Conservation (phyloP, 1,140 invertebrate species). For the Muscidifurax raptorellus region DNA sequence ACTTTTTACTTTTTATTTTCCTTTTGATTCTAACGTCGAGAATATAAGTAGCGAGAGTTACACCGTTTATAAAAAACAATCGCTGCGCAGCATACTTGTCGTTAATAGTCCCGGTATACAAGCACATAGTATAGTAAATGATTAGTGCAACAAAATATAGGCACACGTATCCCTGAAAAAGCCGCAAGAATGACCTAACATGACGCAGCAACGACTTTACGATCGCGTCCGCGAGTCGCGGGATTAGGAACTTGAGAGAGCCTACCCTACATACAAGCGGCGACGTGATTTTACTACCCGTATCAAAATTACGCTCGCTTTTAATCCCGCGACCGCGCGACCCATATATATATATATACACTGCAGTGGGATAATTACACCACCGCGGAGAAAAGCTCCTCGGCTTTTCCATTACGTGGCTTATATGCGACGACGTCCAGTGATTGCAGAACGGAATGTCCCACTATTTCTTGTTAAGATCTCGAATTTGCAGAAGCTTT, state of each 20-base stretch:
- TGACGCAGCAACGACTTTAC: too few species aligned
- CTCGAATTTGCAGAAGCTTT: neutral
- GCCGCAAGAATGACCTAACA: too few species aligned
- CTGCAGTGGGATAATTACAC: conserved; percentile 1
- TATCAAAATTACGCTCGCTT: conserved; percentile 46
- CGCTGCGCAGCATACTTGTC: too few species aligned
- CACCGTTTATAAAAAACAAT: neutral
- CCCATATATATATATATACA: neutral
- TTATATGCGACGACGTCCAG: too few species aligned
- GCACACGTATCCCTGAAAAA: too few species aligned
- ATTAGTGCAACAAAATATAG: too few species aligned
- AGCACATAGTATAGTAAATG: too few species aligned
- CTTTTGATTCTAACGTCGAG: too few species aligned
- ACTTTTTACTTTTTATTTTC: neutral
- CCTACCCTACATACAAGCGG: conserved; percentile 3
- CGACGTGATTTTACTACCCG: conserved; percentile 43
- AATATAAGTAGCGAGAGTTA: too few species aligned
- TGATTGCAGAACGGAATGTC: too few species aligned
- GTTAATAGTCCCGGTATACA: too few species aligned
- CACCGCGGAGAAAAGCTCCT: conserved; percentile 1
- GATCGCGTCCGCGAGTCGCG: conserved; percentile 1
- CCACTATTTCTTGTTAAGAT: neutral
- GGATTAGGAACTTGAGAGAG: conserved; percentile 12
- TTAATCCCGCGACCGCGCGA: conserved; percentile 28
- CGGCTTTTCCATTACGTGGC: neutral